These are phyloP conservation scores for Epizoanthus stellaris DNA, from an alignment of 92 coral and sea anemone genomes.

Conservation along the genomic window DNA sequence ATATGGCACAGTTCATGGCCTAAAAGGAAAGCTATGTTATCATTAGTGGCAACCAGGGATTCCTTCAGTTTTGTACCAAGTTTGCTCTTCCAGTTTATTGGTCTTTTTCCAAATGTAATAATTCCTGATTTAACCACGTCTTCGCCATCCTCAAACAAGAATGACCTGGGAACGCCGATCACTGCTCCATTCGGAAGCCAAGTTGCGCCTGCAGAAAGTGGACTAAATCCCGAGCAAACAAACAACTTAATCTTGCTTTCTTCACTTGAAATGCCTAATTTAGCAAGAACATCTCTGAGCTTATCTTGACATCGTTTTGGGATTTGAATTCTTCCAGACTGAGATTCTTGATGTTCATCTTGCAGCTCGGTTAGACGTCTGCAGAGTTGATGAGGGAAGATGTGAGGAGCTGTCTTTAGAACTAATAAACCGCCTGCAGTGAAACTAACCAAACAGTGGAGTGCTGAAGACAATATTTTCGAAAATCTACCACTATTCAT, in stretches of 20 bases:
- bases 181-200: slow-evolving; percentile 94
- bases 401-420: slow-evolving; percentile 74
- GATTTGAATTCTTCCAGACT: slow-evolving; percentile 48
- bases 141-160: slow-evolving; percentile 77
- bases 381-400: slow-evolving; percentile 72
- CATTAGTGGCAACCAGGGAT: slow-evolving; percentile 77
- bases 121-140: slow-evolving; percentile 74
- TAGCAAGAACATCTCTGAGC: slow-evolving; percentile 62
- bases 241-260: slow-evolving; percentile 78
- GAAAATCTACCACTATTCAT: slow-evolving; percentile 10
- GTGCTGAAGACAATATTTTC: slow-evolving; percentile 20
- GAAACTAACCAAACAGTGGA: slow-evolving; percentile 58
- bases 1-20: slow-evolving; percentile 92
- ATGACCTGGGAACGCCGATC: slow-evolving; percentile 85
- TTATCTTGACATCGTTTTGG: slow-evolving; percentile 74
- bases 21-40: slow-evolving; percentile 83
- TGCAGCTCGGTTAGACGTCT: slow-evolving; percentile 67
- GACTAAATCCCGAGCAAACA: slow-evolving; percentile 78
- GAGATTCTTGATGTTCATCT: no score
- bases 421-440: slow-evolving; percentile 67
- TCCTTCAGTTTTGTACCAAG: slow-evolving; percentile 76
- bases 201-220: slow-evolving; percentile 93
- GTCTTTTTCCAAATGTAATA: slow-evolving; percentile 69
- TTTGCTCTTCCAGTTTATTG: slow-evolving; percentile 71
- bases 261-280: slow-evolving; percentile 62